Base-by-base conservation (phyloP, 2,797 vertebrate genomes). In the Neopelma chrysocephalum region DNA sequence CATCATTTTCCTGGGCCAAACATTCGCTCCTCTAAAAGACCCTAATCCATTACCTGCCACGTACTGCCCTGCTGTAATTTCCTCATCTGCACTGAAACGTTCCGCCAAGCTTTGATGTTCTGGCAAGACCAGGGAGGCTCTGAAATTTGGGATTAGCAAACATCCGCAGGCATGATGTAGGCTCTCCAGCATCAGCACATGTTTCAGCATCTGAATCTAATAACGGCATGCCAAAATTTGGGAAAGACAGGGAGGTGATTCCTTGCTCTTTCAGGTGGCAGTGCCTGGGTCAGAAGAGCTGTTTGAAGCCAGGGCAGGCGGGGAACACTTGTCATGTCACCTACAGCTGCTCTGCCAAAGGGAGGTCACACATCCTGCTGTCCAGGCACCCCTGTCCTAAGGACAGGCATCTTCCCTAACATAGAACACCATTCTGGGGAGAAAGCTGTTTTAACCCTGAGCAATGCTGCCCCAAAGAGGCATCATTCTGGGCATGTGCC, bases 111-210 rank as follows among this genome's bases (percentile, higher is more conserved):
- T 96, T 96, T 96, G 96, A 96, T 94, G 91, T 94, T 85, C 80
- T 94, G 83, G 94, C 48, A 61, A 89, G 76, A 70, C 66, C 84
- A 87, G 45, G 85, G 87, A 96, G 72, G 84, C 50, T 80, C 92
- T 93, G 89, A 96, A 94, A 93, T 94, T 83, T 68, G 76, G 96
- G 91, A 92, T 97, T 94, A 92, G 75, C 82, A 94, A 96, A 97
- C 81, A 86, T 90, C 86, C 65, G 4, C 88, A 87, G 91, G 84
- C 95, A 82, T 16, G 40, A 56, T 94, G 92, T 68, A 69, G 90
- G 62, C 60, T 79, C 56, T 92, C 75, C 89, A 87, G 68, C 40
- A 75, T 62, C 42, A 82, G 73, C 92, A 94, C 29, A 6, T 77
- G 56, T 86, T 93, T 89, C 57, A 66, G 81, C 93, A 97, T 61